Conservation (phyloP, 2,797 vertebrate species). For the Myotis pilosus region DNA sequence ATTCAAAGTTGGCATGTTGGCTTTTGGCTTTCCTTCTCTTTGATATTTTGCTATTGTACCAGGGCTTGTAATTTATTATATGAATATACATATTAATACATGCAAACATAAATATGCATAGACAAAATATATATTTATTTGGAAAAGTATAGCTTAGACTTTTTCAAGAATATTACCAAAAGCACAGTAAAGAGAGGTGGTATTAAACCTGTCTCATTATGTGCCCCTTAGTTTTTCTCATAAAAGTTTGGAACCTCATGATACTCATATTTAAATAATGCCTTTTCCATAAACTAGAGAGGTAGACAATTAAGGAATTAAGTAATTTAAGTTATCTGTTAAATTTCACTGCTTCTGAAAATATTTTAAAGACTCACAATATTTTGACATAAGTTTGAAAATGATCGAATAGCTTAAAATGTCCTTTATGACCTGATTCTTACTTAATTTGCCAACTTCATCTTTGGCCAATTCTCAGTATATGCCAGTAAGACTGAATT, state of each 20-base stretch:
- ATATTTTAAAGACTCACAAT: neutral
- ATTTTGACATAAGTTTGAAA: neutral
- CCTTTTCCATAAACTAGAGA: neutral
- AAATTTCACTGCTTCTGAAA: constrained; percentile 16
- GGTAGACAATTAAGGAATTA: constrained; percentile 4
- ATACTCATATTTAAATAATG: neutral
- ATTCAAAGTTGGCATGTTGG: neutral
- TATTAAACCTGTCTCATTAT: neutral
- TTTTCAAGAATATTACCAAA: neutral
- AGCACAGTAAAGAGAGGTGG: neutral
- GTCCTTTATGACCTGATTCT: neutral
- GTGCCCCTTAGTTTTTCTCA: neutral
- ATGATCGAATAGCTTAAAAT: neutral
- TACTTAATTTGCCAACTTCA: neutral
- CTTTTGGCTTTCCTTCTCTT: constrained; percentile 1
- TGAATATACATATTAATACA: neutral
- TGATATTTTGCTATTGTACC: neutral
- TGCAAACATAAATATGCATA: neutral
- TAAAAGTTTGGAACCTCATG: neutral
- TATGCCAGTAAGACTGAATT: neutral
- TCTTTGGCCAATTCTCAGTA: neutral
- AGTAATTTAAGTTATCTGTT: neutral
- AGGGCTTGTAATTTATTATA: neutral
- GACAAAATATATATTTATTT: neutral
- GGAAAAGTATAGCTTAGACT: neutral